A percentile compares a stretch with the other conserved stretches of the same genome.
Evolutionary conservation across 2,113 vertebrate genomes (phyloP).

Genomic region (Phylloscopus whistleri): DNA sequence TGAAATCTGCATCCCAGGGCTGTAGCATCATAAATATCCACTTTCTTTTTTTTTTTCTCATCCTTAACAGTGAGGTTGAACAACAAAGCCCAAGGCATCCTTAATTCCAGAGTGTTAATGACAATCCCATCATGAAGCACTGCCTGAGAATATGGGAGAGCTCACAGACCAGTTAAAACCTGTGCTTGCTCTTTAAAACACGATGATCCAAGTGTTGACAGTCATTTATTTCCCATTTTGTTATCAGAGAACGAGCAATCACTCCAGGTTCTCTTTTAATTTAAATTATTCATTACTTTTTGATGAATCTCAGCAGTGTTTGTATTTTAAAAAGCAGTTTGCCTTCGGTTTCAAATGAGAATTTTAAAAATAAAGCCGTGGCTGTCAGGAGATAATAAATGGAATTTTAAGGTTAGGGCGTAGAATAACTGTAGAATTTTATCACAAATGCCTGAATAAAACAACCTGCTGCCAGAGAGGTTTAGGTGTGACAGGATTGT

Average conservation of each 20-base stretch:
- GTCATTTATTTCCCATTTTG: constrained; percentile 8
- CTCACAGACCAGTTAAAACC: neutral
- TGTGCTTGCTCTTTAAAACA: neutral
- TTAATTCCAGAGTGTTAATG: neutral
- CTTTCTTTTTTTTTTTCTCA: neutral
- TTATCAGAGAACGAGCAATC: constrained; percentile 28
- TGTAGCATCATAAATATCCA: neutral
- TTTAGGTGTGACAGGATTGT: neutral
- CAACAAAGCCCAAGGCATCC: neutral
- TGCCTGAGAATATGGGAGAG: neutral
- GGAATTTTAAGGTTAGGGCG: neutral
- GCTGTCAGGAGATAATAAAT: neutral
- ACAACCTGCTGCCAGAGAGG: neutral
- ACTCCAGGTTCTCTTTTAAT: neutral
- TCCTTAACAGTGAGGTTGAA: neutral
- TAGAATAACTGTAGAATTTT: neutral
- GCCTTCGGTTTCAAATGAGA: neutral
- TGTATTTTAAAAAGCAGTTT: constrained; percentile 3
- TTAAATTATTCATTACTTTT: constrained; percentile 40
- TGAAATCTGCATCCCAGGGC: neutral
- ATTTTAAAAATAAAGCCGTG: neutral
- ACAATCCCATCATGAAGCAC: neutral
- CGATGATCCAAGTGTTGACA: neutral
- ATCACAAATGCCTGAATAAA: neutral
- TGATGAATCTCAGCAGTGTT: neutral